These are phyloP conservation scores for Callorhinus ursinus DNA, from an alignment of 2,113 vertebrate species.

Conservation along the genomic window DNA sequence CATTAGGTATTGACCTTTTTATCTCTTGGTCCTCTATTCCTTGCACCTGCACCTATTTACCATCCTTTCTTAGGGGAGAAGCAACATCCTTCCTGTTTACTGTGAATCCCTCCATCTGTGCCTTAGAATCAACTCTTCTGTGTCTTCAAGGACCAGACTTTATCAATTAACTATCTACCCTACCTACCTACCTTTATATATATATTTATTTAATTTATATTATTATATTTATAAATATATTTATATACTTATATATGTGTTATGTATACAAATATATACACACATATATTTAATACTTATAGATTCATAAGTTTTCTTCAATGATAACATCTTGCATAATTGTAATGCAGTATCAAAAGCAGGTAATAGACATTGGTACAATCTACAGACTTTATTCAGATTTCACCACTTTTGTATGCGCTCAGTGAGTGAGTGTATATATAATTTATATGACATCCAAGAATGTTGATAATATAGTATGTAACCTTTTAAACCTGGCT, in stretches of 20 bases:
- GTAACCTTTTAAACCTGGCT: neutral
- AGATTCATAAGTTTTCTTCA: constrained; percentile 8
- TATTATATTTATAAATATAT: neutral
- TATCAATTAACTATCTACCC: neutral
- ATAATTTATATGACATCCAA: neutral
- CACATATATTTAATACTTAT: neutral
- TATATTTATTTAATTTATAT: neutral
- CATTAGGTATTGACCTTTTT: neutral
- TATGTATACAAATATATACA: too few relatives aligned
- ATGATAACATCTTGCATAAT: neutral
- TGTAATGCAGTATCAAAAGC: neutral
- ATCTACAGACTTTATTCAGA: neutral
- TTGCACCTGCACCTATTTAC: neutral
- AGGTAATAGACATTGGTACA: neutral
- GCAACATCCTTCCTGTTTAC: neutral
- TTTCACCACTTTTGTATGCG: neutral
- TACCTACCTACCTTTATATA: neutral
- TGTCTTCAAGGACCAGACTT: neutral
- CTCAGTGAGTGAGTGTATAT: neutral
- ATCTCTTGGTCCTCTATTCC: neutral
- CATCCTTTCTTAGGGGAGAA: neutral
- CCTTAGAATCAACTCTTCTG: neutral
- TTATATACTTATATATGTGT: neutral
- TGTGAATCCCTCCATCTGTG: neutral
- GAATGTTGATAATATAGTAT: neutral